Conservation (phyloP, 2,888 invertebrate species). For the Apodemia duryi region DNA sequence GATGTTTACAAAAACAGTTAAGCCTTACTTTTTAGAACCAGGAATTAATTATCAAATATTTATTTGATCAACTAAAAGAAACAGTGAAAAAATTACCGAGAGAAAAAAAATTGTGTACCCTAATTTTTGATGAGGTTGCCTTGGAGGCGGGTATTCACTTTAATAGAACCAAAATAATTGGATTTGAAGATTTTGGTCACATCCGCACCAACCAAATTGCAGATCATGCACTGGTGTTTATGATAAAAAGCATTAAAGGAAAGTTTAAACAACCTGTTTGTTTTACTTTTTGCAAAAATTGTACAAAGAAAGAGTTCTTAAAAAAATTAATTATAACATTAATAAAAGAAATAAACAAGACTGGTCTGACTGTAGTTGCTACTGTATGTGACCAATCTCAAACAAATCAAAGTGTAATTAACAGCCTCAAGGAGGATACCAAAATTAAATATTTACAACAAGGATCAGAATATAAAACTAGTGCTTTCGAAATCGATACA, state of each 20-base stretch:
- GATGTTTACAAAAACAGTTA: conserved; percentile 20
- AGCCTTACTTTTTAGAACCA: conserved; percentile 12
- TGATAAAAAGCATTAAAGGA: conserved; percentile 24
- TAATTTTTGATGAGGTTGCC: conserved; percentile 20
- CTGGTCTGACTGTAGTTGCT: conserved; percentile 21
- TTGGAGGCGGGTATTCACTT: conserved; percentile 14
- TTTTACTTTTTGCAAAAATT: conserved; percentile 25
- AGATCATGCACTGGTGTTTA: conserved; percentile 27
- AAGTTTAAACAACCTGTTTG: conserved; percentile 27
- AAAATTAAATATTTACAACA: conserved; percentile 13
- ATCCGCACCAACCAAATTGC: conserved; percentile 18
- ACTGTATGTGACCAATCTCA: conserved; percentile 26
- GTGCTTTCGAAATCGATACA: conserved; percentile 20
- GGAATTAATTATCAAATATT: conserved; percentile 23
- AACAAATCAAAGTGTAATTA: conserved; percentile 23
- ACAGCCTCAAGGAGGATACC: conserved; percentile 22
- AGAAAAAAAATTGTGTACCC: conserved; percentile 18
- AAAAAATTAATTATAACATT: conserved; percentile 18
- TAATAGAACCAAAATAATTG: background rate
- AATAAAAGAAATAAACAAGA: conserved; percentile 12
- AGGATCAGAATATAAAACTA: conserved; percentile 14
- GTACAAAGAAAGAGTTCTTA: conserved; percentile 22
- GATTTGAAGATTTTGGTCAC: conserved; percentile 17
- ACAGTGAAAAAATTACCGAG: conserved; percentile 1
- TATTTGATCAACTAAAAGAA: conserved; percentile 18